Percentiles rank a stretch among this genome's conserved stretches.
phyloP scores from a whole-genome alignment of 2,113 vertebrate species.

The Gavia stellata region DNA sequence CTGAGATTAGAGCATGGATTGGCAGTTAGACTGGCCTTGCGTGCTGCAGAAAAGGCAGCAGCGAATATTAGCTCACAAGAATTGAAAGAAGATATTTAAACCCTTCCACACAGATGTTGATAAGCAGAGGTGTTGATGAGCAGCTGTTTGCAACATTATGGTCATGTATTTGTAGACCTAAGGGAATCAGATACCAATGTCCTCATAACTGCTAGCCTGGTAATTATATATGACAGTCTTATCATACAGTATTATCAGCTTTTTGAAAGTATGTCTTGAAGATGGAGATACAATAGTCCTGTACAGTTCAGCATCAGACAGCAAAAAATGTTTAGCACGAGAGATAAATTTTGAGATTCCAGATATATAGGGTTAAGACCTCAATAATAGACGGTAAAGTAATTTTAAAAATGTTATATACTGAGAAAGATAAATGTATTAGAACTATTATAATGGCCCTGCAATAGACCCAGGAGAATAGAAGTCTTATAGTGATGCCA shows the following conservation, averaged over 20 bases:
- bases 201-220: constrained; percentile 4
- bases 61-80: background rate
- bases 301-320: background rate
- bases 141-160: constrained; percentile 23
- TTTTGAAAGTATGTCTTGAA: constrained; percentile 29
- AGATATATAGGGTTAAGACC: background rate
- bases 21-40: background rate
- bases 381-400: background rate
- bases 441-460: background rate
- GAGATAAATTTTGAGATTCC: constrained; percentile 11
- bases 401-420: background rate
- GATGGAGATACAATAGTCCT: background rate
- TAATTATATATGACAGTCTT: constrained; percentile 59
- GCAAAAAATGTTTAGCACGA: background rate
- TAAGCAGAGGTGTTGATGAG: constrained; percentile 42
- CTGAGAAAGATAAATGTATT: background rate
- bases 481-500: background rate
- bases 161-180: constrained; percentile 36
- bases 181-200: constrained; percentile 34
- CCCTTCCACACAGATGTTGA: background rate
- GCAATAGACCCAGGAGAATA: background rate
- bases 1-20: background rate
- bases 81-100: background rate
- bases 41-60: background rate
- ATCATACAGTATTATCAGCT: constrained; percentile 34